Percentiles rank a stretch among this genome's conserved stretches.
Evolutionary conservation across 2,888 invertebrate species (phyloP).

Genomic region (Rotaria macrura): DNA sequence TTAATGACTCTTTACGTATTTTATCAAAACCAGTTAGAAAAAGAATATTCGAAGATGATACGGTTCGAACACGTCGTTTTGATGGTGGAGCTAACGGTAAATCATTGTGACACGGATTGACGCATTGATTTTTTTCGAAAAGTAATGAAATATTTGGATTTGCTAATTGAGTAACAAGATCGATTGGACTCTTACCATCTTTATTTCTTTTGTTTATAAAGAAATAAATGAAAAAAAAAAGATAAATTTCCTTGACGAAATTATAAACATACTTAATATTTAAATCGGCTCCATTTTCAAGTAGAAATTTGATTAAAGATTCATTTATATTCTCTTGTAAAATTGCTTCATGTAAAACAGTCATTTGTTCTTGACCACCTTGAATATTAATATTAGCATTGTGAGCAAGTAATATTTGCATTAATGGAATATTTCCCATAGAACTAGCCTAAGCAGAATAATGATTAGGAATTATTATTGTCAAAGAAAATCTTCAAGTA

Average conservation of each 20-base stretch:
- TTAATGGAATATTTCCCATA: neutral
- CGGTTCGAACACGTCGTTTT: neutral
- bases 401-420: neutral
- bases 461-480: too few relatives aligned
- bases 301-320: neutral
- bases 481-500: too few relatives aligned
- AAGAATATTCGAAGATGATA: neutral
- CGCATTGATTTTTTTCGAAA: neutral
- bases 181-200: neutral
- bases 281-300: constrained; percentile 12
- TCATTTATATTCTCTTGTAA: neutral
- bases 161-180: neutral
- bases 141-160: neutral
- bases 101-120: neutral
- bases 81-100: neutral
- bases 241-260: neutral
- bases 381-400: neutral
- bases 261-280: neutral
- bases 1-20: neutral
- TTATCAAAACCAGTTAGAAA: constrained; percentile 16
- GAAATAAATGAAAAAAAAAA: too few relatives aligned
- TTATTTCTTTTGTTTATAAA: neutral
- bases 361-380: neutral
- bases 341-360: neutral
- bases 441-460: neutral